Conservation (phyloP, 2,113 vertebrate species). For the Gnathonemus echidnorhynchus region DNA sequence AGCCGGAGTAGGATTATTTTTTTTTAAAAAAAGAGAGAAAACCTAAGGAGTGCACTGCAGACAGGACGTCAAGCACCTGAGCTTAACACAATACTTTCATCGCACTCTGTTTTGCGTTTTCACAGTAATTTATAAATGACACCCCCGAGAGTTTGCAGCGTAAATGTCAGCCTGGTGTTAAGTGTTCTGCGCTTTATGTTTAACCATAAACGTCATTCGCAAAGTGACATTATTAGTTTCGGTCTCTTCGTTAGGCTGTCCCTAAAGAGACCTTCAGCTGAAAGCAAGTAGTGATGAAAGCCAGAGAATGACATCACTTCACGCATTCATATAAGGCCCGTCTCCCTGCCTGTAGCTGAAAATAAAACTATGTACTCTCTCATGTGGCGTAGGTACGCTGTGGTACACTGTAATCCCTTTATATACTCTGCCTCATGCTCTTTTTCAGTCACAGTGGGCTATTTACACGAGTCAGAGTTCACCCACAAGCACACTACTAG, state of each 20-base stretch:
- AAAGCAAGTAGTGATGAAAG: constrained; percentile 5
- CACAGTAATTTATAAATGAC: background rate
- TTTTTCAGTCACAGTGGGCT: background rate
- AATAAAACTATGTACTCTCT: constrained; percentile 2
- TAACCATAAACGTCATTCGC: background rate
- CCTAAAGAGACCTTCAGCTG: background rate
- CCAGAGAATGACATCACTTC: background rate
- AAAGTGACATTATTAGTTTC: constrained; percentile 2
- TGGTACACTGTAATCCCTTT: background rate
- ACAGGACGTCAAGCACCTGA: background rate
- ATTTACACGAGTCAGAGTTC: constrained; percentile 9
- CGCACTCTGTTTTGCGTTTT: background rate
- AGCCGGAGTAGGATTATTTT: background rate
- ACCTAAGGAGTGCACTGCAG: background rate
- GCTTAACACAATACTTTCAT: background rate
- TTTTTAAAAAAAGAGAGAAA: background rate
- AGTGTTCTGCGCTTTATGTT: background rate
- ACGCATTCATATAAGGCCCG: background rate
- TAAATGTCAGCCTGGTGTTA: constrained; percentile 8
- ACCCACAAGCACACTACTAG: background rate
- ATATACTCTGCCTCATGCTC: background rate
- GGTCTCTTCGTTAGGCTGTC: background rate
- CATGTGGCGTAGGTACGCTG: background rate
- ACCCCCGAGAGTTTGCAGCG: background rate
- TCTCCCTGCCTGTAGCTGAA: background rate